Conservation (phyloP, 2,797 vertebrate genomes). For the Sebastes matsubarae region DNA sequence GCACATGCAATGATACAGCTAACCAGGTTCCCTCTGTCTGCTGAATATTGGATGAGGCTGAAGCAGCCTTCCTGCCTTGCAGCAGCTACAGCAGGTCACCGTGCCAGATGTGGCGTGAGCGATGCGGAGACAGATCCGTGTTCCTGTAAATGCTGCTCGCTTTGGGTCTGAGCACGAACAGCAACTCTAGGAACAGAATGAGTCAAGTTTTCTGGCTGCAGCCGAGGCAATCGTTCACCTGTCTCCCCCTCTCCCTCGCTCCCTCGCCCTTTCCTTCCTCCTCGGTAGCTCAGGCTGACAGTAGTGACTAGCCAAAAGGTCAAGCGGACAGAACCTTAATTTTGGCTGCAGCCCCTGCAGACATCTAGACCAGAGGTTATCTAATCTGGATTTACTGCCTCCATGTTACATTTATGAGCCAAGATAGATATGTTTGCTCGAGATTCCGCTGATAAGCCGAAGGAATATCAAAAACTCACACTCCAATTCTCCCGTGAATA, state of each 20-base stretch:
- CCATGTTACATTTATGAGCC: slow-evolving; percentile 66
- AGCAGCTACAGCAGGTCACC: slow-evolving; percentile 47
- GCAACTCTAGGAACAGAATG: slow-evolving; percentile 25
- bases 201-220: slow-evolving; percentile 33
- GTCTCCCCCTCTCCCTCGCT: background rate
- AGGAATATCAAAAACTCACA: slow-evolving; percentile 62
- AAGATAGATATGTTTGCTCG: slow-evolving; percentile 49
- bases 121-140: slow-evolving; percentile 43
- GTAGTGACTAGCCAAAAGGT: slow-evolving; percentile 54
- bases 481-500: slow-evolving; percentile 43
- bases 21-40: slow-evolving; percentile 19
- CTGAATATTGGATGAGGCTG: slow-evolving; percentile 58
- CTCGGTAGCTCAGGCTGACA: slow-evolving; percentile 16
- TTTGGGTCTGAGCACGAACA: slow-evolving; percentile 36
- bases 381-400: slow-evolving; percentile 61
- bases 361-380: slow-evolving; percentile 42
- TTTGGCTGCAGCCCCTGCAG: slow-evolving; percentile 40
- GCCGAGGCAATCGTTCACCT: background rate
- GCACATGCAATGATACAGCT: slow-evolving; percentile 4
- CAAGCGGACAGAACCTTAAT: slow-evolving; percentile 49
- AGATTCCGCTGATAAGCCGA: slow-evolving; percentile 58
- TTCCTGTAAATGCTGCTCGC: slow-evolving; percentile 45
- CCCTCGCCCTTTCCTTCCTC: background rate
- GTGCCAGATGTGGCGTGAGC: slow-evolving; percentile 40
- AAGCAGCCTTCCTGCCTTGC: slow-evolving; percentile 26